These are phyloP conservation scores for Orgyia antiqua DNA, from an alignment of 2,888 invertebrate species.

Conservation along the genomic window DNA sequence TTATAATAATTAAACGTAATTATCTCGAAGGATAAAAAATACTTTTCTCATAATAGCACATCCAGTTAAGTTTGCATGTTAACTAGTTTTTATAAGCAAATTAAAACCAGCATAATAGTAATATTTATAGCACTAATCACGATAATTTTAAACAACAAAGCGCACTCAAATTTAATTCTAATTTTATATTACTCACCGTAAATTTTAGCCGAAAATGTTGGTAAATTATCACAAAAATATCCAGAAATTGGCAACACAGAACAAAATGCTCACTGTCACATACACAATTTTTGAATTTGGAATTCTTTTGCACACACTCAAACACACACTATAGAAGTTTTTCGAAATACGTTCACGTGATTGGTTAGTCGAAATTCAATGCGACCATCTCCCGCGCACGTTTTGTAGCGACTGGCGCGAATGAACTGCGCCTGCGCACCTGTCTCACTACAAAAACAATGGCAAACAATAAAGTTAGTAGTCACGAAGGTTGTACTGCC, in stretches of 20 bases:
- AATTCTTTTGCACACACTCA: slow-evolving; percentile 12
- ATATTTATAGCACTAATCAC: slow-evolving; percentile 17
- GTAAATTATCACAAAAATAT: slow-evolving; percentile 20
- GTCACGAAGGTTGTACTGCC: slow-evolving; percentile 18
- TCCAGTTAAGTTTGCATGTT: slow-evolving; percentile 2
- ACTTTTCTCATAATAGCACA: slow-evolving; percentile 15
- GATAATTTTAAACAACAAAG: slow-evolving; percentile 22
- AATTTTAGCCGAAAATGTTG: slow-evolving; percentile 27
- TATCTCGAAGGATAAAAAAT: slow-evolving; percentile 20
- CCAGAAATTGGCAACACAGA: slow-evolving; percentile 16
- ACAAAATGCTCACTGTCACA: slow-evolving; percentile 12
- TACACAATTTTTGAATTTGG: slow-evolving; percentile 5
- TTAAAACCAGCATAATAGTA: slow-evolving; percentile 8
- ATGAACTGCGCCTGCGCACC: slow-evolving; percentile 46
- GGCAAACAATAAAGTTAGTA: slow-evolving; percentile 55
- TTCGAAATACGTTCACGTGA: slow-evolving; percentile 25
- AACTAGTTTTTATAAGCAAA: slow-evolving; percentile 11
- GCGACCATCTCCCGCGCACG: slow-evolving; percentile 56
- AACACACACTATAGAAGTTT: slow-evolving; percentile 21
- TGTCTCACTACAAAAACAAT: slow-evolving; percentile 65
- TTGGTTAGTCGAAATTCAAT: slow-evolving; percentile 17
- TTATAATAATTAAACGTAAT: slow-evolving; percentile 32
- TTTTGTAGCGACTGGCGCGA: slow-evolving; percentile 51
- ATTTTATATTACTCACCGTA: slow-evolving; percentile 48
- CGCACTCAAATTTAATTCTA: slow-evolving; percentile 28